These are phyloP conservation scores for Tetropium fuscum DNA, from an alignment of 2,888 invertebrate species.

Conservation along the genomic window DNA sequence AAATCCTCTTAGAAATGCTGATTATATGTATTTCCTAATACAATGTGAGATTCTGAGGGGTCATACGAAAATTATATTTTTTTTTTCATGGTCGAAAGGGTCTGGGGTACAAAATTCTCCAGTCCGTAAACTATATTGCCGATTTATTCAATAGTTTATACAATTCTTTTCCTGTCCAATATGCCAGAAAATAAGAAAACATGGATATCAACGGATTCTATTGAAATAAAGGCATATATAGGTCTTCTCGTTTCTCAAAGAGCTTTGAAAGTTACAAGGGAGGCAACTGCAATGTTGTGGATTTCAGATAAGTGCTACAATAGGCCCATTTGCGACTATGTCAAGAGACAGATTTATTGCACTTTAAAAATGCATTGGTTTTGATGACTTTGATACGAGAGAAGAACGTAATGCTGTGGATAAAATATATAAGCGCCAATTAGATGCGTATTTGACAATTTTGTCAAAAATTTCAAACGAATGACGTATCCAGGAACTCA, in stretches of 20 bases:
- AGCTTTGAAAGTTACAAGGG: not conserved
- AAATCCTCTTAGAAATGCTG: too few species aligned
- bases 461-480: not conserved
- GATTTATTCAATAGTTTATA: too few species aligned
- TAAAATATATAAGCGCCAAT: not conserved
- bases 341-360: not conserved
- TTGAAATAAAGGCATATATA: conserved; percentile 1
- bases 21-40: too few species aligned
- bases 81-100: too few species aligned
- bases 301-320: too few species aligned
- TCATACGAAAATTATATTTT: too few species aligned
- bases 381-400: not conserved
- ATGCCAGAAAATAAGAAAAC: too few species aligned
- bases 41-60: too few species aligned
- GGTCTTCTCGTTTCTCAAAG: not conserved
- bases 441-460: not conserved
- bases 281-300: not conserved
- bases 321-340: not conserved
- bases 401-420: too few species aligned
- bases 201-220: not conserved
- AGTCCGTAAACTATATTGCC: too few species aligned
- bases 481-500: not conserved
- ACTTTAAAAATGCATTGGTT: not conserved
- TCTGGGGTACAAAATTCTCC: too few species aligned
- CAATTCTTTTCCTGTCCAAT: too few species aligned